phyloP scores from a whole-genome alignment of 2,113 vertebrate species.

The Cricetomys ansorgei region DNA sequence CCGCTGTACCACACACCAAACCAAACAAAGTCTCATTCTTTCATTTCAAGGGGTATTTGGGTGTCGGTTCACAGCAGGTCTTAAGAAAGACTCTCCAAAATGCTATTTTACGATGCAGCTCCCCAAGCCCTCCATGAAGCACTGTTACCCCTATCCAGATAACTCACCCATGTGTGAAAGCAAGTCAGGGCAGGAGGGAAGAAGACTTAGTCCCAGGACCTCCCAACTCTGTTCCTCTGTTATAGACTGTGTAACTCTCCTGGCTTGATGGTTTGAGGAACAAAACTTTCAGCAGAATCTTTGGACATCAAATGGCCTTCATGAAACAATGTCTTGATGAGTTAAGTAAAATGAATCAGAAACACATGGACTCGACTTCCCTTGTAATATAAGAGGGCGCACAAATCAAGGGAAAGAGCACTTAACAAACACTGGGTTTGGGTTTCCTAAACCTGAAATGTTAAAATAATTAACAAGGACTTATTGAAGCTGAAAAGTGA shows the following conservation, averaged over 20 bases:
- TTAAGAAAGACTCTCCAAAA: background rate
- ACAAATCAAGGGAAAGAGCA: slow-evolving; percentile 79
- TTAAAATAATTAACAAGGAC: slow-evolving; percentile 83
- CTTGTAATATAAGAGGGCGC: slow-evolving; percentile 81
- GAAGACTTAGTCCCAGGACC: background rate
- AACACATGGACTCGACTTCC: slow-evolving; percentile 80
- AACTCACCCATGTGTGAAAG: background rate
- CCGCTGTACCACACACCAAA: background rate
- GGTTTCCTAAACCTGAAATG: slow-evolving; percentile 82
- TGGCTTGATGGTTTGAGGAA: slow-evolving; percentile 47
- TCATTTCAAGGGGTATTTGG: slow-evolving; percentile 6
- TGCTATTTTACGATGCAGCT: slow-evolving; percentile 6
- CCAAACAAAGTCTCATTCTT: slow-evolving; percentile 32
- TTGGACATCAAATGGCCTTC: slow-evolving; percentile 81
- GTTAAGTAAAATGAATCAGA: slow-evolving; percentile 82
- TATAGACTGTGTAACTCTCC: background rate
- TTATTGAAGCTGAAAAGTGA: slow-evolving; percentile 80
- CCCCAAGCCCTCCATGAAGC: background rate
- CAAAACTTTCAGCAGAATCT: slow-evolving; percentile 72
- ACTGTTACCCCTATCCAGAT: slow-evolving; percentile 11
- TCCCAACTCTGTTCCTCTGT: slow-evolving; percentile 38
- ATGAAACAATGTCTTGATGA: slow-evolving; percentile 81
- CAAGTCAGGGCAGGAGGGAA: background rate
- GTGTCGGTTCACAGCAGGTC: background rate
- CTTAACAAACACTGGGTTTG: slow-evolving; percentile 79